Evolutionary conservation across 2,888 invertebrate species (phyloP), one percentile per base, ranked within the genome.

Genomic region (Eilema caniola): DNA sequence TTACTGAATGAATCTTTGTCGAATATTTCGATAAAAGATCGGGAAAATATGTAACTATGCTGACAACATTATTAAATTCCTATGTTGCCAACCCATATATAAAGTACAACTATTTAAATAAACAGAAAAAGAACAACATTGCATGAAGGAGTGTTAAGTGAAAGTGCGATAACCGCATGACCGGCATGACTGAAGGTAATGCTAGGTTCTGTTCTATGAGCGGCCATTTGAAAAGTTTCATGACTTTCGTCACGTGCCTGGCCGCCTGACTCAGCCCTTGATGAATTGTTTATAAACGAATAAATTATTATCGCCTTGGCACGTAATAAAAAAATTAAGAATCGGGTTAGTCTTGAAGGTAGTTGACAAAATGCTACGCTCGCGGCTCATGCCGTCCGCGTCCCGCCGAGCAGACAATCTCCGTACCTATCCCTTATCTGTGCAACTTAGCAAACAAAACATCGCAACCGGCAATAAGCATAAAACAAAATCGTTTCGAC

Each of bases 401-500:
- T 88, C 89, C 92, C 84, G 89, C 85, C 82, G 84, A 86, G 85
- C 87, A 89, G 90, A 91, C 92, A 87, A 92, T 92, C 91, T 91
- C 86, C 85, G 86, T 86, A 89, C 89, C 87, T 88, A 89, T 83
- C 85, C 90, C 92, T 94, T 95, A 95, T 95, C 95, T 91, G 89
- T 88, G 90, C 92, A 92, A 93, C 88, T 93, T 93, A 91, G 90
- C 92, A 94, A 95, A 95, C 95, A 94, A 94, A 94, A 94, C 94
- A 95, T 90, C 88, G 91, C 92, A 90, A 89, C 91, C 88, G 89
- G 92, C 94, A 95, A 95, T 95, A 93, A 95, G 94, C 95, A 93
- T 95, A 95, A 95, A 95, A 95, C 95, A 95, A 94, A 94, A 95
- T 94, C 93, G 94, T 91, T 92, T 90, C 93, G 91, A 92, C 94